Base-by-base conservation (phyloP, 2,797 vertebrate species). In the Girardinus metallicus region DNA sequence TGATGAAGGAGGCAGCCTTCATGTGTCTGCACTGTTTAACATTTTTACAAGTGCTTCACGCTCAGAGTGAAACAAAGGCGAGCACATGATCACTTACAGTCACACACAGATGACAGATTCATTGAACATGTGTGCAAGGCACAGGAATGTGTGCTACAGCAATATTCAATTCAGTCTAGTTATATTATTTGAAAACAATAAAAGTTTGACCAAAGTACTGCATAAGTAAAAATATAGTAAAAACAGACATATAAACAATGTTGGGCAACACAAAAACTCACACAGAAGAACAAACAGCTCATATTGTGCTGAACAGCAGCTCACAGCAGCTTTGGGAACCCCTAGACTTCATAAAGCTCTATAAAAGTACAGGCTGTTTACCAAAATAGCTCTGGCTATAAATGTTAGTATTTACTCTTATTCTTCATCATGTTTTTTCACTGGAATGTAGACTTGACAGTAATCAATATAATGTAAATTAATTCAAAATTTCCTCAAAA, bases 1-100 rank as follows among this genome's bases (percentile, higher is more conserved):
- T 89, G 88, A 93, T 89, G 77, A 79, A 93, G 83, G 86, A 89
- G 88, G 74, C 53, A 84, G 87, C 85, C 78, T 86, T 79, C 55
- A 77, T 80, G 80, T 74, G 83, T 90, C 86, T 88, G 80, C 66
- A 79, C 83, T 93, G 89, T 92, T 92, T 93, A 90, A 85, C 83
- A 91, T 87, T 86, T 86, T 88, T 77, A 80, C 80, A 88, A 92
- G 87, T 76, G 53, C 81, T 88, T 83, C 70, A 79, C 57, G 0
- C 46, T 75, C 39, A 12, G 64, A 88, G 39, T 77, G 86, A 86
- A 82, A 87, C 79, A 81, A 57, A 82, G 73, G 39, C 55, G 51
- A 13, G 41, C 18, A 4, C 21, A 51, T 26, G 73, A 39, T 6
- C 73, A 75, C 49, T 76, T 2, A 51, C 11, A 29, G 51, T 60